Evolutionary conservation across 35 echinoderm and acorn worm genomes (phyloP), one percentile per base, ranked within the genome.

Genomic region (Ophioderma brevispina): DNA sequence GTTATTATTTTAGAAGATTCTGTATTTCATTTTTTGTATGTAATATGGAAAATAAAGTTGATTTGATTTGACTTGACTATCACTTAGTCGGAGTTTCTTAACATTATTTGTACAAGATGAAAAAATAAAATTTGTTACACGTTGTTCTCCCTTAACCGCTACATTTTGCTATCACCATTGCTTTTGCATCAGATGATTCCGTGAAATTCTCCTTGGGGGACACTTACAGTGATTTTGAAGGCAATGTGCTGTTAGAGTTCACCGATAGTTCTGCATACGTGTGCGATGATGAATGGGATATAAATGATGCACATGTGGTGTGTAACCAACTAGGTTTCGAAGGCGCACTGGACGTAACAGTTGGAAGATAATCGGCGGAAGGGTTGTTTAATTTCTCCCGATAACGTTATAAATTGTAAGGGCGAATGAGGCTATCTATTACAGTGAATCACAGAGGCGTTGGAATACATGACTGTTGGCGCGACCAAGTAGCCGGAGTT

Each of bases 361-460:
- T 21, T 82, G 80, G 37, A 38, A 38, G 37, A 1, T 1, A 23
- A 3, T 82, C 21, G 1, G 37, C 17, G 8, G 35, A 2, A 13
- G 80, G 80, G 0, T 41, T 37, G 80, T 35, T 18, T 40, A 1
- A 0, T 41, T 82, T 21, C 38, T 82, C n/a, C n/a, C 10, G 80
- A 82, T 25, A 38, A 82, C 25, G 32, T 23, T n/a, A 32, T 82
- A 38, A 34, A 31, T 17, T 82, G 80, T 82, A 82, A 36, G 13
- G 80, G 37, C 39, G 38, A 82, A 15, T 35, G 42, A 10, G n/a
- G 5, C 4, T 40, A 32, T 35, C n/a, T 89, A 5, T 31, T 37
- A 30, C 36, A 89, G 49, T 89, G 87, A 18, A 30, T 39, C 87
- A 89, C 38, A 23, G 32, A 25, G 87, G 87, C 32, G 49, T 80